Base-by-base conservation (phyloP, 1,140 invertebrate genomes). In the Acyrthosiphon pisum region DNA sequence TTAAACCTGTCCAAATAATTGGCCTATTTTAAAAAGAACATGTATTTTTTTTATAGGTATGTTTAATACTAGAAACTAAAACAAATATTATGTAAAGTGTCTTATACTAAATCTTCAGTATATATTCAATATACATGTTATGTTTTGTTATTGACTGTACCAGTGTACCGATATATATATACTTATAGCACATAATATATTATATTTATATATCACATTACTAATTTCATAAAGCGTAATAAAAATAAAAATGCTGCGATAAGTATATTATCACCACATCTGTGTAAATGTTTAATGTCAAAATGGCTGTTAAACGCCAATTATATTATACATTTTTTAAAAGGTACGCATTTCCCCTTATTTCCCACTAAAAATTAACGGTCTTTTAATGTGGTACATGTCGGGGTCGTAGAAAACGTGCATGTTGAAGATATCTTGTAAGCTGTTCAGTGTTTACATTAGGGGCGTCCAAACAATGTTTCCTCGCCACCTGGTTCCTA, bases 301-400 rank as follows among this genome's bases (percentile, higher is more conserved):
- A 86, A 46, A 86, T 46, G 84, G 44, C 84, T 26, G 84, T 86
- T 86, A 86, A 46, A 86, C 84, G 84, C 84, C 84, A 86, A 86
- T 14, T 44, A 30, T 41, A 18, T 30, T 50, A 50, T 50, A 50
- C 48, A 44, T 30, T 26, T 26, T 30, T 18, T 86, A 86, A 86
- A 86, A 46, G 84, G 37, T 86, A 44, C 22, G 20, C 37, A 18
- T 35, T 37, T 41, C 37, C 84, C 44, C 84, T 86, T 26, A 23
- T 46, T 86, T 86, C 84, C 9, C 84, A 46, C 26, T 86, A 46
- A 30, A 26, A 46, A 86, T 46, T 86, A 86, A 86, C 84, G 84
- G 84, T 86, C 30, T 86, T 44, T 86, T 30, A 46, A 86, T 44
- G 84, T 46, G 84, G 30, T 30, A 30, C 14, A 46, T 18, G 44